Conservation (phyloP, 2,888 invertebrate genomes). For the Dendrolimus houi region DNA sequence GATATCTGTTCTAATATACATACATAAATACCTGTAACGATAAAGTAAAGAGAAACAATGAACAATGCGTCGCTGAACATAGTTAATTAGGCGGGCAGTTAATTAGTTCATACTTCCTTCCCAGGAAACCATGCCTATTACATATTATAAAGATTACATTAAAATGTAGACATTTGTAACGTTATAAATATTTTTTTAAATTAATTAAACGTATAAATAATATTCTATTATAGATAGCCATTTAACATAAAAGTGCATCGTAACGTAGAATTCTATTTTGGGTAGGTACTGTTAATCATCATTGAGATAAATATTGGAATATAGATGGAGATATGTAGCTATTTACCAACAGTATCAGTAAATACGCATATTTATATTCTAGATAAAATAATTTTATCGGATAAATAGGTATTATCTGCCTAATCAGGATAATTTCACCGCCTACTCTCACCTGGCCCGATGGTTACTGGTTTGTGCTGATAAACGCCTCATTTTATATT, state of each 20-base stretch:
- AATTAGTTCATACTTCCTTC: background rate
- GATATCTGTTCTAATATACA: background rate
- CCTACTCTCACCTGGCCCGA: background rate
- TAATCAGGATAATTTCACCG: background rate
- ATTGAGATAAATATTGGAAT: too few species aligned
- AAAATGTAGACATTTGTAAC: background rate
- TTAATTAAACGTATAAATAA: background rate
- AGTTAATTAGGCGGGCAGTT: background rate
- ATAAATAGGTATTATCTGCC: slow-evolving; percentile 1
- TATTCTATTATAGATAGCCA: too few species aligned
- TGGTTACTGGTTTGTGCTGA: too few species aligned
- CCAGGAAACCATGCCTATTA: background rate
- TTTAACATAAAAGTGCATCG: too few species aligned
- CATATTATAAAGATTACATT: background rate
- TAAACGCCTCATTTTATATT: too few species aligned
- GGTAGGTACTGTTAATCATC: too few species aligned
- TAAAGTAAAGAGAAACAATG: background rate
- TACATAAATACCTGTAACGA: background rate
- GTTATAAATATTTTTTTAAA: background rate
- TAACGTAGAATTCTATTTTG: too few species aligned
- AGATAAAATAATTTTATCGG: background rate
- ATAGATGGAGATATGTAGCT: background rate
- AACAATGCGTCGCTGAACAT: background rate
- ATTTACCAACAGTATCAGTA: slow-evolving; percentile 8
- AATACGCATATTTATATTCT: slow-evolving; percentile 6